Percentiles rank a stretch among this genome's conserved stretches.
phyloP scores from a whole-genome alignment of 2,888 invertebrate genomes.

The Trypoxylon attenuatum region DNA sequence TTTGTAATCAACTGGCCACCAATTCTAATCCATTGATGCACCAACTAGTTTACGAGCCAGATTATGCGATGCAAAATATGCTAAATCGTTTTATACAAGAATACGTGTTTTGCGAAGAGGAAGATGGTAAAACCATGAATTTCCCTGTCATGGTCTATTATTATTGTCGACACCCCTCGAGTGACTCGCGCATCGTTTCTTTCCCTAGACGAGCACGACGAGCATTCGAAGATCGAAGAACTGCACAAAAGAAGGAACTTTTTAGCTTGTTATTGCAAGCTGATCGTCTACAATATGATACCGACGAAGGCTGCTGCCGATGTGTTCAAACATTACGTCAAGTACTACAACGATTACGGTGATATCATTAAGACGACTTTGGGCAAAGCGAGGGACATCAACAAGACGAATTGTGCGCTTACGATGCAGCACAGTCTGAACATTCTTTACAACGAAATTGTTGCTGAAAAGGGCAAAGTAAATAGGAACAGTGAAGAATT shows the following conservation, averaged over 20 bases:
- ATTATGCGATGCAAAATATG: constrained; percentile 85
- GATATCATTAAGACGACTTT: constrained; percentile 98
- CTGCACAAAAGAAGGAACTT: constrained; percentile 97
- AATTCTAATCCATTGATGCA: constrained; percentile 76
- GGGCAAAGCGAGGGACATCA: constrained; percentile 97
- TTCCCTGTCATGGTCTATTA: neutral
- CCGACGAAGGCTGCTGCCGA: constrained; percentile 94
- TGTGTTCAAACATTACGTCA: constrained; percentile 98
- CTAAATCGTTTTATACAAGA: constrained; percentile 94
- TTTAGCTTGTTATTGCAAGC: constrained; percentile 96
- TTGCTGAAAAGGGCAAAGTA: constrained; percentile 74
- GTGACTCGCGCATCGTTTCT: too few species aligned
- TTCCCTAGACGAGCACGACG: constrained; percentile 89
- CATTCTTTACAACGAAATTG: constrained; percentile 87
- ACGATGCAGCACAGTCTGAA: constrained; percentile 95
- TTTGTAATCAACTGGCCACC: constrained; percentile 86
- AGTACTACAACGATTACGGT: constrained; percentile 98
- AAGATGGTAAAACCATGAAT: constrained; percentile 81
- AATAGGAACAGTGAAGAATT: constrained; percentile 88
- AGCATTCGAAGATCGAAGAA: constrained; percentile 96
- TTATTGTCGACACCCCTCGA: too few species aligned
- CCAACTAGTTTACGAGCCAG: constrained; percentile 87
- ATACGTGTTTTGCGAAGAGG: constrained; percentile 94
- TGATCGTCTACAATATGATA: constrained; percentile 97
- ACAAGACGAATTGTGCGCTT: constrained; percentile 95